These are phyloP conservation scores for Saccostrea cuccullata DNA, from an alignment of 1,140 invertebrate genomes.

Conservation along the genomic window DNA sequence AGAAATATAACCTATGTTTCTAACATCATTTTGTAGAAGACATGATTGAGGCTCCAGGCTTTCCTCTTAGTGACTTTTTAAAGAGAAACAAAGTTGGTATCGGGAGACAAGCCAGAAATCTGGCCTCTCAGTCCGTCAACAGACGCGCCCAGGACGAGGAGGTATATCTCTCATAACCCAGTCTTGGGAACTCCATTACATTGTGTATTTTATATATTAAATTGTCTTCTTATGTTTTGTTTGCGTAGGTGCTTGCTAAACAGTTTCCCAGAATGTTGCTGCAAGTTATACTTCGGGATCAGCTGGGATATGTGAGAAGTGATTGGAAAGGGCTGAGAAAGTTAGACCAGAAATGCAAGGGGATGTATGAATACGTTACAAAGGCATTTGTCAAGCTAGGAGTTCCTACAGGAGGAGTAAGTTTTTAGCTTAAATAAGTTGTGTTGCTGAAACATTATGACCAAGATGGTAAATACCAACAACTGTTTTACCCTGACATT, in stretches of 20 bases:
- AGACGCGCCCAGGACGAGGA: conserved; percentile 74
- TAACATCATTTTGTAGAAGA: conserved; percentile 17
- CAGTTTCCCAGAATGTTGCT: conserved; percentile 65
- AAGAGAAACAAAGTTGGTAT: conserved; percentile 80
- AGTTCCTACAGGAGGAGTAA: conserved; percentile 57
- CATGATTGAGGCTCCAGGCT: conserved; percentile 70
- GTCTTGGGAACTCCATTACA: neutral
- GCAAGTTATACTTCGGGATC: conserved; percentile 67
- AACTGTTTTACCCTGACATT: too few relatives aligned
- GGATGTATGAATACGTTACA: conserved; percentile 55
- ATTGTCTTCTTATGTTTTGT: neutral
- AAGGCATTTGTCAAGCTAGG: conserved; percentile 66
- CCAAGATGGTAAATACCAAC: too few relatives aligned
- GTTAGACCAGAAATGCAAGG: conserved; percentile 50
- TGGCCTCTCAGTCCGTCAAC: conserved; percentile 88
- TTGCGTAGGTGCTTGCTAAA: conserved; percentile 56
- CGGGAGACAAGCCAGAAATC: conserved; percentile 89
- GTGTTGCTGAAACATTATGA: too few relatives aligned
- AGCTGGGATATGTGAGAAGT: conserved; percentile 52
- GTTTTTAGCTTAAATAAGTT: neutral
- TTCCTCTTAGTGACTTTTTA: conserved; percentile 85
- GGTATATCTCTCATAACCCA: neutral
- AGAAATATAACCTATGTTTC: too few relatives aligned
- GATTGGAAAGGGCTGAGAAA: conserved; percentile 63
- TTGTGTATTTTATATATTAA: neutral